A percentile compares a stretch with the other conserved stretches of the same genome.
Conservation (phyloP, 2,113 vertebrate species). For the Bucco capensis region DNA sequence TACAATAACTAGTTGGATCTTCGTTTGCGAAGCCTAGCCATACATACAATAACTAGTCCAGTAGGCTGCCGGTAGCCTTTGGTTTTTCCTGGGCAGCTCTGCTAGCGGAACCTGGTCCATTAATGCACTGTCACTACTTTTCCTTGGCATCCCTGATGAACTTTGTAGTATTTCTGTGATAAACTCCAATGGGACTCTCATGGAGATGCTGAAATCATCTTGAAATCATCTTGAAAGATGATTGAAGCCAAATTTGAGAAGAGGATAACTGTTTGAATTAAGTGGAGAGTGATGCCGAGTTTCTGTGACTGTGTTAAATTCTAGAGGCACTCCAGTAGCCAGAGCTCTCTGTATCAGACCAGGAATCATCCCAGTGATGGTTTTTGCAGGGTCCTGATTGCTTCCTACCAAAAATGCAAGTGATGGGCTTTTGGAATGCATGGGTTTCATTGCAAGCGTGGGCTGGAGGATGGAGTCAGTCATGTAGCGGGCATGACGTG, state of each 20-base stretch:
- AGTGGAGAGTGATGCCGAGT: not conserved
- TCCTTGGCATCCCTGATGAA: not conserved
- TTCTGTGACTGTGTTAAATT: not conserved
- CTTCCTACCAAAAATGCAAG: not conserved
- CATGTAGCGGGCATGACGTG: accelerated
- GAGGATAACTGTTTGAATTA: not conserved
- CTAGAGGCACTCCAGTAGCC: not conserved
- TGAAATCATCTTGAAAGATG: not conserved
- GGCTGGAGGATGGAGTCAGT: not conserved
- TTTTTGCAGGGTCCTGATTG: not conserved
- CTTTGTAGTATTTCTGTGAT: not conserved
- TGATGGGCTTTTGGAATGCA: not conserved
- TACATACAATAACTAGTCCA: not conserved
- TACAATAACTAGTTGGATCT: not conserved
- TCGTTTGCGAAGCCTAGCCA: too few species aligned
- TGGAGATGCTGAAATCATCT: not conserved
- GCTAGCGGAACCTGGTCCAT: not conserved
- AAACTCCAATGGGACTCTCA: not conserved
- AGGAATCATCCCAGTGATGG: not conserved
- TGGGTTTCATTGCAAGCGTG: not conserved
- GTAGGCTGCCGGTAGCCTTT: not conserved
- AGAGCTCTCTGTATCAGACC: not conserved
- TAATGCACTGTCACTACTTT: not conserved
- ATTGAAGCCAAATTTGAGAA: conserved; percentile 3
- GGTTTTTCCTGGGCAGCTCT: not conserved